phyloP scores from a whole-genome alignment of 2,113 vertebrate species.

The Ptilonorhynchus violaceus region DNA sequence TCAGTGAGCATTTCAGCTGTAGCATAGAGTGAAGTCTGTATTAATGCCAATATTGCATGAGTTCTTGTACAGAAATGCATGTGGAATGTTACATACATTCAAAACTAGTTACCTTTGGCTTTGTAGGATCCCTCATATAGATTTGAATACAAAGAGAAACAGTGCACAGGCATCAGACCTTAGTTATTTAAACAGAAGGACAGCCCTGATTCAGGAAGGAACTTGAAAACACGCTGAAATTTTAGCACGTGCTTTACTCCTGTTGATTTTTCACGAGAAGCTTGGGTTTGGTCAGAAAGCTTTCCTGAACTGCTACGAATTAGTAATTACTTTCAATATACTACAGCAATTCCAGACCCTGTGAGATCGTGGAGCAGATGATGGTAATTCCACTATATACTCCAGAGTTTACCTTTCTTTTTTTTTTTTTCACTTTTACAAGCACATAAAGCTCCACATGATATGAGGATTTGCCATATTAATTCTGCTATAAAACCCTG shows the following conservation, averaged over 20 bases:
- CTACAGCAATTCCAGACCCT: not conserved
- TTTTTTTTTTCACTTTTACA: not conserved
- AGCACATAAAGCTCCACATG: slow-evolving; percentile 17
- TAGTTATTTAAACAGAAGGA: not conserved
- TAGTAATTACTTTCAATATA: not conserved
- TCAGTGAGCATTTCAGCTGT: slow-evolving; percentile 57
- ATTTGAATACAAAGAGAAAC: not conserved
- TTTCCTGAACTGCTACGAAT: slow-evolving; percentile 14
- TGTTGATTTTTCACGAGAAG: not conserved
- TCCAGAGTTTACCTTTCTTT: not conserved
- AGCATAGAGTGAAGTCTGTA: slow-evolving; percentile 47
- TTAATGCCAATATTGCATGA: slow-evolving; percentile 63
- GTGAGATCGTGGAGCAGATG: not conserved
- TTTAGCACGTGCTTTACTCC: not conserved
- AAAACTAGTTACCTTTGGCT: slow-evolving; percentile 19
- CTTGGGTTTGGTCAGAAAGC: slow-evolving; percentile 8
- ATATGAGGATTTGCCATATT: slow-evolving; percentile 48
- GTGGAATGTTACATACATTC: slow-evolving; percentile 14
- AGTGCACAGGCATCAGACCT: not conserved
- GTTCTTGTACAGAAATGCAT: slow-evolving; percentile 68
- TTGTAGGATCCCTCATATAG: slow-evolving; percentile 12
- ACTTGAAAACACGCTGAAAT: not conserved
- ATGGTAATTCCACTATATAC: not conserved
- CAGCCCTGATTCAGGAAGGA: slow-evolving; percentile 2
- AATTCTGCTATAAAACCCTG: slow-evolving; percentile 25